Evolutionary conservation across 2,888 invertebrate species (phyloP).

Genomic region (Cylloceria caligata): DNA sequence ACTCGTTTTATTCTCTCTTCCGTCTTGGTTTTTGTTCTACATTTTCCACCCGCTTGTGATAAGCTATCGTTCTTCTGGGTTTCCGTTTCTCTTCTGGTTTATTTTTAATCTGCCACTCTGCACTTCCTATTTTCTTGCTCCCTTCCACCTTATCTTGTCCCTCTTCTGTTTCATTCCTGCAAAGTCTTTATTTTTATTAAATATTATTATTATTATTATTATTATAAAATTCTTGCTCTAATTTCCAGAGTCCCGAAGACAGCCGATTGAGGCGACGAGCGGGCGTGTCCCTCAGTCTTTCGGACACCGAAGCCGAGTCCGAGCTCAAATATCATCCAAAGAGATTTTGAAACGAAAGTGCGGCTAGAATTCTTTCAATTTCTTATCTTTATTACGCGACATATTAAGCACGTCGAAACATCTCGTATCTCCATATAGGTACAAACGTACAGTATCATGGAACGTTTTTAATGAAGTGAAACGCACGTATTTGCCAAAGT

Average conservation of each 20-base stretch:
- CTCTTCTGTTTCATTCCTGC: not conserved
- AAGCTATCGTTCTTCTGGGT: too few species aligned
- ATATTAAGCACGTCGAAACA: slow-evolving; percentile 6
- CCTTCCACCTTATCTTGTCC: too few species aligned
- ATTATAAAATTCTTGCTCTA: slow-evolving; percentile 67
- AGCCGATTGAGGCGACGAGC: slow-evolving; percentile 87
- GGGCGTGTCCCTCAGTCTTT: slow-evolving; percentile 92
- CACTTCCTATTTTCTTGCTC: too few species aligned
- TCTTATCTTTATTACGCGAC: not conserved
- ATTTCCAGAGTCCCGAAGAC: slow-evolving; percentile 85
- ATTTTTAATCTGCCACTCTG: too few species aligned
- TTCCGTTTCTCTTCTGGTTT: too few species aligned
- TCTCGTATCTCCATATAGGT: not conserved
- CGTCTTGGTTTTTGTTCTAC: too few species aligned
- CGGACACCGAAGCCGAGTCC: slow-evolving; percentile 93
- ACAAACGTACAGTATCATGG: not conserved
- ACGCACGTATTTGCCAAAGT: slow-evolving; percentile 55
- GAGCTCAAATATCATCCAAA: slow-evolving; percentile 85
- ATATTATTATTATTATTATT: not conserved
- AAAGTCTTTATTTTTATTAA: not conserved
- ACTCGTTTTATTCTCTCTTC: too few species aligned
- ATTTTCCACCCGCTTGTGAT: too few species aligned
- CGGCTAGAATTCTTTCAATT: not conserved
- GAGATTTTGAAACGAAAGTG: slow-evolving; percentile 75
- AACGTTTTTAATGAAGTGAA: slow-evolving; percentile 13